These are phyloP conservation scores for Tadarida brasiliensis DNA, from an alignment of 2,797 vertebrate species.

Conservation along the genomic window DNA sequence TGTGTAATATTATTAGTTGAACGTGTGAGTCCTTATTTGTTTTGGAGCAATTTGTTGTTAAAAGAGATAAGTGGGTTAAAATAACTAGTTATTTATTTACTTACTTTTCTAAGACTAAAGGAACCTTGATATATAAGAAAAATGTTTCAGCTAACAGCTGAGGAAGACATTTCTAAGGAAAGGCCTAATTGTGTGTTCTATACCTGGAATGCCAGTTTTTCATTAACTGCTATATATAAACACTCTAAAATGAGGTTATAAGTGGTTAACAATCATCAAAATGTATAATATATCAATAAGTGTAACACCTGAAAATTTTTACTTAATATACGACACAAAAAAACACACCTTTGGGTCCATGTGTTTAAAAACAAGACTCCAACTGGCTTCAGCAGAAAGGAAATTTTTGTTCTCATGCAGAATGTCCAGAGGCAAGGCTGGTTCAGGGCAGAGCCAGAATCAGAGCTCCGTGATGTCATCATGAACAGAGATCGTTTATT, in stretches of 20 bases:
- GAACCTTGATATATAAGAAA: background rate
- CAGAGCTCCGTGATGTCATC: background rate
- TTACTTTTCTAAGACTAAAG: background rate
- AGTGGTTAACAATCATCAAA: background rate
- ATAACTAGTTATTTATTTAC: background rate
- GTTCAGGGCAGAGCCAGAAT: background rate
- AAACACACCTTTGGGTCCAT: background rate
- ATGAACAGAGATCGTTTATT: background rate
- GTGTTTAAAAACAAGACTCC: background rate
- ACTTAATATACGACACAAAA: constrained; percentile 35
- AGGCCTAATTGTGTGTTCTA: background rate
- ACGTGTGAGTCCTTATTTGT: background rate
- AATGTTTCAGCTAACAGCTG: background rate
- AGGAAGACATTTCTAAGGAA: background rate
- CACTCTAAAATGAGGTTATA: background rate
- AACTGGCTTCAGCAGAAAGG: background rate
- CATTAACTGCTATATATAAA: background rate
- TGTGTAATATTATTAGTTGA: background rate
- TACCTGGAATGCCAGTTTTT: background rate
- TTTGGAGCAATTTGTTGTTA: background rate
- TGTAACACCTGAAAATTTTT: background rate
- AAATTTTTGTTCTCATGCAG: background rate
- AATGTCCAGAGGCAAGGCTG: background rate
- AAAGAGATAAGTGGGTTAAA: background rate
- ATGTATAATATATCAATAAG: background rate